Evolutionary conservation across 2,888 invertebrate species (phyloP), one percentile per base, ranked within the genome.

Genomic region (Ophion obscuratus): DNA sequence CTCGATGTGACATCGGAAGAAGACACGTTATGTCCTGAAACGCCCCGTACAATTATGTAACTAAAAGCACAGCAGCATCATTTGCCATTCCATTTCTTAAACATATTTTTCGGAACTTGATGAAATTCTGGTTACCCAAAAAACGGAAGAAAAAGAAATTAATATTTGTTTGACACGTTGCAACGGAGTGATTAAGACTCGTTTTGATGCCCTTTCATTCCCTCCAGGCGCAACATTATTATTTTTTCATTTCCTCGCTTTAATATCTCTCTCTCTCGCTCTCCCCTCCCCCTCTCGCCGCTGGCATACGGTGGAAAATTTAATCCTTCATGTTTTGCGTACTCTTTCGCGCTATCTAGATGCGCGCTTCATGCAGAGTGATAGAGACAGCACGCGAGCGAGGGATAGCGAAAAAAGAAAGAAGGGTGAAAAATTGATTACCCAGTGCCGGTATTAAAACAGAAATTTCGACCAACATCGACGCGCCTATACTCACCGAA

Each of bases 161-260:
- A 7, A 68, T 61, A 78, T 78, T 70, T 53, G 62, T 79, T 79
- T 79, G 70, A 79, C 61, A 62, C 27, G 68, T 61, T 70, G 53
- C 3, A 27, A n/a, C 20, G 71, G 62, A 85, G 47, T 78, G 75
- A 85, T 85, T 74, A 75, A 74, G 74, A 82, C 82, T 78, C 68
- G 62, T 74, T 81, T 31, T 73, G 57, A 74, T 62, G 68, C 66
- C 70, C 74, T 74, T 62, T 74, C 61, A 57, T 68, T 36, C 81
- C 24, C n/a, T 40, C 57, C 47, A 24, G 68, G 59, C 27, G 57
- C 31, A 74, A 47, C 31, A 47, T 62, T 79, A 57, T 78, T 78
- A 78, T 64, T 74, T 73, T 20, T 14, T 53, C 53, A 53, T 17
- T 0, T 53, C 36, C 31, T 81, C 74, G 59, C 76, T 84, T 77